Conservation (phyloP, 1,140 invertebrate genomes). For the Pristionchus pacificus region DNA sequence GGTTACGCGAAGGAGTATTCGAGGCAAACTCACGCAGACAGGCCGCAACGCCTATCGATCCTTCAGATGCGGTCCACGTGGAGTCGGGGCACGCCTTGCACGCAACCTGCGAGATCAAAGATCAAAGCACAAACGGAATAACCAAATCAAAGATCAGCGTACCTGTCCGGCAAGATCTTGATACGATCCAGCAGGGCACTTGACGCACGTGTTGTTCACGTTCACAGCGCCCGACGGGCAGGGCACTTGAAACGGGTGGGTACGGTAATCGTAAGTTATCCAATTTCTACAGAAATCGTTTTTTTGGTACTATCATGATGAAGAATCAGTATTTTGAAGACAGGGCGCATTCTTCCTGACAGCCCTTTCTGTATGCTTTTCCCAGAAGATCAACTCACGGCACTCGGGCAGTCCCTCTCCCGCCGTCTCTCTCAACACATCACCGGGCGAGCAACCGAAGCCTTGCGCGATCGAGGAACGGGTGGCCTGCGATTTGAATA, state of each 20-base stretch:
- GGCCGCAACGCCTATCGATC: slow-evolving; percentile 61
- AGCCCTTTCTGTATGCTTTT: no score
- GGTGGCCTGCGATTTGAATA: neutral
- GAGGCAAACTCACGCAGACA: slow-evolving; percentile 60
- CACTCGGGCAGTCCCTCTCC: slow-evolving; percentile 73
- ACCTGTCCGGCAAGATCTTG: slow-evolving; percentile 79
- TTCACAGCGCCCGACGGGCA: slow-evolving; percentile 53
- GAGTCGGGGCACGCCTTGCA: slow-evolving; percentile 82
- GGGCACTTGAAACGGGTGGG: slow-evolving; percentile 47
- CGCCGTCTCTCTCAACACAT: slow-evolving; percentile 71
- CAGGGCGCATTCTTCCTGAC: no score
- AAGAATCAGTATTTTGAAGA: no score
- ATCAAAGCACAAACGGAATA: no score
- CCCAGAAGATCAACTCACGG: slow-evolving; percentile 65
- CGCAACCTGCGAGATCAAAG: no score
- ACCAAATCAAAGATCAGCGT: neutral
- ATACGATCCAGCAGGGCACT: slow-evolving; percentile 65
- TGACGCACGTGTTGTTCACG: slow-evolving; percentile 56
- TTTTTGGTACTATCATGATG: no score
- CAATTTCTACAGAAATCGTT: no score
- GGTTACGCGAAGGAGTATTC: neutral
- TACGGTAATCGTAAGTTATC: no score
- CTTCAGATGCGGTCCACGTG: slow-evolving; percentile 85
- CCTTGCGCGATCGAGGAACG: slow-evolving; percentile 73
- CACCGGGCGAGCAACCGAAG: slow-evolving; percentile 85